Percentiles rank a stretch among this genome's conserved stretches.
phyloP scores from a whole-genome alignment of 1,140 invertebrate species.

The Melitaea cinxia region DNA sequence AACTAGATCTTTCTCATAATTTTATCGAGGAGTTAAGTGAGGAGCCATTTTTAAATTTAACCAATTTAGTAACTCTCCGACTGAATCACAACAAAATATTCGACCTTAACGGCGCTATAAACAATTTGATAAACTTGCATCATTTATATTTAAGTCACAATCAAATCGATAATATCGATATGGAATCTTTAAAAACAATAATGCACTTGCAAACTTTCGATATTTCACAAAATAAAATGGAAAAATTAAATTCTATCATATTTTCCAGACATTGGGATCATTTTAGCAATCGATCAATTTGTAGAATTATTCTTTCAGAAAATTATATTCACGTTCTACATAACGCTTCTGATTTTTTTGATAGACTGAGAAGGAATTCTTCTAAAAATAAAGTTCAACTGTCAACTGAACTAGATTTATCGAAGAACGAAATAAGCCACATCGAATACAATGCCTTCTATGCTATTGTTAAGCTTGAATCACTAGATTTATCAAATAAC shows the following conservation, averaged over 20 bases:
- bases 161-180: slow-evolving; percentile 58
- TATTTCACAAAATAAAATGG: slow-evolving; percentile 60
- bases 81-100: slow-evolving; percentile 66
- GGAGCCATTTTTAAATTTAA: slow-evolving; percentile 63
- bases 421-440: slow-evolving; percentile 55
- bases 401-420: slow-evolving; percentile 60
- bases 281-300: slow-evolving; percentile 53
- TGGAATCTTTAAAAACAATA: slow-evolving; percentile 60
- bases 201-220: slow-evolving; percentile 69
- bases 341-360: slow-evolving; percentile 45
- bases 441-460: slow-evolving; percentile 67
- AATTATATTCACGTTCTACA: slow-evolving; percentile 57
- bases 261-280: slow-evolving; percentile 65
- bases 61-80: slow-evolving; percentile 51
- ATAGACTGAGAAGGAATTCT: slow-evolving; percentile 39
- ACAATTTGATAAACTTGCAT: slow-evolving; percentile 56
- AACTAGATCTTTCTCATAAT: slow-evolving; percentile 68
- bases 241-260: slow-evolving; percentile 51
- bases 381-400: slow-evolving; percentile 37
- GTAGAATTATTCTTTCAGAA: slow-evolving; percentile 62
- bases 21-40: slow-evolving; percentile 54
- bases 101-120: slow-evolving; percentile 65
- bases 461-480: slow-evolving; percentile 47
- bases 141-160: slow-evolving; percentile 63
- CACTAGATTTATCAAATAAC: slow-evolving; percentile 64